A percentile compares a stretch with the other conserved stretches of the same genome.
Evolutionary conservation across 2,113 vertebrate species (phyloP).

Genomic region (Cyanoliseus patagonus): DNA sequence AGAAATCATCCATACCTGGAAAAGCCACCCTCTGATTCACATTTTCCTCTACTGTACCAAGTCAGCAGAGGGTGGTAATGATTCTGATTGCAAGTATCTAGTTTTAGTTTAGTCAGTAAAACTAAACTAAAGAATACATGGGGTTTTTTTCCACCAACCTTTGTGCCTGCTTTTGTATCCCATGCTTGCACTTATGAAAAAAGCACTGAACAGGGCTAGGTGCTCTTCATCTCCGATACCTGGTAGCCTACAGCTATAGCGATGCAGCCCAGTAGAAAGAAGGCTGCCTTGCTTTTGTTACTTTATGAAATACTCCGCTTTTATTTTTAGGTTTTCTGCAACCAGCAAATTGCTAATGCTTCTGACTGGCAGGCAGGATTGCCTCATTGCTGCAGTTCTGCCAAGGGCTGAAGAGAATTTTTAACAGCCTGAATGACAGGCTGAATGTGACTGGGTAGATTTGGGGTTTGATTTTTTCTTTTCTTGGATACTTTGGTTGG

Average conservation of each 20-base stretch:
- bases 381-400: neutral
- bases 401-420: neutral
- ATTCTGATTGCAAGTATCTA: neutral
- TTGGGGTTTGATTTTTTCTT: neutral
- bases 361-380: neutral
- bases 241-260: neutral
- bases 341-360: neutral
- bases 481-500: neutral
- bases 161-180: neutral
- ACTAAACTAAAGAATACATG: neutral
- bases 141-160: neutral
- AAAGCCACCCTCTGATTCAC: neutral
- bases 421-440: neutral
- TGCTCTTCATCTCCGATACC: neutral
- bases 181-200: neutral
- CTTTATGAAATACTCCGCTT: neutral
- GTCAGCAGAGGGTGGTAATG: neutral
- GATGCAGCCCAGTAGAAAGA: neutral
- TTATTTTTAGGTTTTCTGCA: conserved; percentile 3
- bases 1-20: neutral
- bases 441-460: neutral
- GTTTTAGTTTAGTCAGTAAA: neutral
- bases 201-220: neutral
- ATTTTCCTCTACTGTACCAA: neutral
- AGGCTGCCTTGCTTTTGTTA: neutral